phyloP scores from a whole-genome alignment of 37 sponge, comb jelly and placozoan species.

The Oopsacas minuta region DNA sequence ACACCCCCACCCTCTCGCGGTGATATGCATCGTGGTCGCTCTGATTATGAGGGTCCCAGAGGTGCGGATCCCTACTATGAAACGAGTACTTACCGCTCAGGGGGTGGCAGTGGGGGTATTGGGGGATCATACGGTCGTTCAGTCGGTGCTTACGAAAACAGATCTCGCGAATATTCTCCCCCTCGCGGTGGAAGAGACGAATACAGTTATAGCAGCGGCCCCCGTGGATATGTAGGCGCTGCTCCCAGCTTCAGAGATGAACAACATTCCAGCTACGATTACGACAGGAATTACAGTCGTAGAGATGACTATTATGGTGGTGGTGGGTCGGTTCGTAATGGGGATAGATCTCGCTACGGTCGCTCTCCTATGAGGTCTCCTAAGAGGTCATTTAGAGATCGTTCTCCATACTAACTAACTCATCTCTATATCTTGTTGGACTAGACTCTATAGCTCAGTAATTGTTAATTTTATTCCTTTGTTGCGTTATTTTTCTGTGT shows the following conservation, averaged over 20 bases:
- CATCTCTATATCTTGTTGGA: neutral
- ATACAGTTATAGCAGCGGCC: neutral
- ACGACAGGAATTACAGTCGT: neutral
- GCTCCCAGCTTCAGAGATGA: neutral
- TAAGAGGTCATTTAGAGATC: neutral
- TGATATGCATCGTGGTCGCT: neutral
- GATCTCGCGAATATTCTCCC: neutral
- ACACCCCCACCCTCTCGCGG: neutral
- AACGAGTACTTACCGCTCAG: neutral
- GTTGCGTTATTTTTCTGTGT: no score
- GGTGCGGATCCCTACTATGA: neutral
- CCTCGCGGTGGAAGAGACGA: neutral
- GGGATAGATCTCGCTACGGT: neutral
- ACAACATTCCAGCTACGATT: neutral
- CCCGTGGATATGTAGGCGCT: neutral
- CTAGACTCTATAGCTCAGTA: no score
- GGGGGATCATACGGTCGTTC: neutral
- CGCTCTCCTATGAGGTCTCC: constrained; percentile 4
- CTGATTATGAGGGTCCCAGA: neutral
- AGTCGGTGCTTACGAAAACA: neutral
- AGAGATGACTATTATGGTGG: neutral
- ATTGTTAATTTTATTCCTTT: no score
- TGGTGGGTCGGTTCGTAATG: neutral
- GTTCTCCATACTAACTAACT: neutral
- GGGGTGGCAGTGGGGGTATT: neutral